Percentiles rank a stretch among this genome's conserved stretches.
Evolutionary conservation across 2,113 vertebrate genomes (phyloP).

Genomic region (Hippocampus guttulatus): DNA sequence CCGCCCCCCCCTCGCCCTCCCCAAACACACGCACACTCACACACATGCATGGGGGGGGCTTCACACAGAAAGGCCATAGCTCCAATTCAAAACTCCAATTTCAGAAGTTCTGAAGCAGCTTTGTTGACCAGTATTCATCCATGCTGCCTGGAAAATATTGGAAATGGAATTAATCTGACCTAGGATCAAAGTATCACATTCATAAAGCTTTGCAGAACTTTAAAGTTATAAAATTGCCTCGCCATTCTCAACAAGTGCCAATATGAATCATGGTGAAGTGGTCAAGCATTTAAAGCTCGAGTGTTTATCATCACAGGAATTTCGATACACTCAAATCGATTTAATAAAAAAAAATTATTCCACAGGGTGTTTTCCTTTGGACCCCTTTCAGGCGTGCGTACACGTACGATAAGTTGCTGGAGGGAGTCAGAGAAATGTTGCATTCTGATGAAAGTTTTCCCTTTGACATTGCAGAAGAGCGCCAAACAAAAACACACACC

Average conservation of each 20-base stretch:
- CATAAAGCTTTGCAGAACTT: background rate
- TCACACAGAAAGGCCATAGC: background rate
- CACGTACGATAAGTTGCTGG: conserved; percentile 39
- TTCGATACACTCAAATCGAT: background rate
- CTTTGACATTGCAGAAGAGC: conserved; percentile 41
- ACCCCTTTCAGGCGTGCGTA: conserved; percentile 28
- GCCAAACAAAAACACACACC: conserved; percentile 8
- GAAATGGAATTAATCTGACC: background rate
- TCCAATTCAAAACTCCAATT: background rate
- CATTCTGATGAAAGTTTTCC: conserved; percentile 37
- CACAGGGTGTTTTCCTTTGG: conserved; percentile 13
- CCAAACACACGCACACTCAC: background rate
- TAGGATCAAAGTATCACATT: background rate
- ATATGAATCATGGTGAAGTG: background rate
- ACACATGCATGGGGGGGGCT: too few relatives aligned
- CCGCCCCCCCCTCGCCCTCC: conserved; percentile 1
- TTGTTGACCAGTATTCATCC: background rate
- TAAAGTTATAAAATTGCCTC: too few relatives aligned
- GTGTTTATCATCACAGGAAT: background rate
- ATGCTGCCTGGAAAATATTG: background rate
- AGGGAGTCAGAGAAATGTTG: conserved; percentile 40
- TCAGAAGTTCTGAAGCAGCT: background rate
- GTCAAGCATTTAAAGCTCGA: background rate
- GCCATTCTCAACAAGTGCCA: background rate
- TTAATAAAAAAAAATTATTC: background rate